Percentiles rank a stretch among this genome's conserved stretches.
Conservation (phyloP, 2,888 invertebrate genomes). For the Podotricha telesiphe region DNA sequence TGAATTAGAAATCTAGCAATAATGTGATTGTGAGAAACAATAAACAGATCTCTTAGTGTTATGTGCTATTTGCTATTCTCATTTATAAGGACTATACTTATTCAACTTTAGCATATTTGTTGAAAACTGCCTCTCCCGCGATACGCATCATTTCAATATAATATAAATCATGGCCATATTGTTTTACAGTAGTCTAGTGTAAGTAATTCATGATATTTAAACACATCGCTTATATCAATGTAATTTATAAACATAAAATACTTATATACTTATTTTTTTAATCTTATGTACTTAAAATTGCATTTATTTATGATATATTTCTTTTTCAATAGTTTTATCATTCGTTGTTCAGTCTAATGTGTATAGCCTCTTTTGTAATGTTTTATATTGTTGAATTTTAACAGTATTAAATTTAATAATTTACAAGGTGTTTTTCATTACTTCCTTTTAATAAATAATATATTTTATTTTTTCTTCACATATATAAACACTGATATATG, state of each 20-base stretch:
- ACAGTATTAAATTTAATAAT: conserved; percentile 77
- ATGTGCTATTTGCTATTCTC: conserved; percentile 43
- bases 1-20: conserved; percentile 27
- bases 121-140: conserved; percentile 33
- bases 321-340: conserved; percentile 49
- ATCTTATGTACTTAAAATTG: conserved; percentile 45
- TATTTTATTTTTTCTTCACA: no score
- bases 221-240: conserved; percentile 39
- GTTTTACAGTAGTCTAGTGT: conserved; percentile 41
- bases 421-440: conserved; percentile 42
- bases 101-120: conserved; percentile 41
- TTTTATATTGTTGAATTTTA: conserved; percentile 82
- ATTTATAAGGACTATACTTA: conserved; percentile 36
- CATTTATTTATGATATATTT: conserved; percentile 51
- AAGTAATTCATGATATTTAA: conserved; percentile 41
- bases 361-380: conserved; percentile 69
- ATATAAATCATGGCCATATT: conserved; percentile 43
- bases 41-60: conserved; percentile 51
- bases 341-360: conserved; percentile 63
- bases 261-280: conserved; percentile 26
- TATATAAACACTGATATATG: no score
- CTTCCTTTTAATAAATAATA: conserved; percentile 27
- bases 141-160: conserved; percentile 34
- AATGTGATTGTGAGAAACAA: conserved; percentile 47
- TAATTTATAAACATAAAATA: conserved; percentile 28